Base-by-base conservation (phyloP, 2,113 vertebrate genomes). In the Rhinoderma darwinii region DNA sequence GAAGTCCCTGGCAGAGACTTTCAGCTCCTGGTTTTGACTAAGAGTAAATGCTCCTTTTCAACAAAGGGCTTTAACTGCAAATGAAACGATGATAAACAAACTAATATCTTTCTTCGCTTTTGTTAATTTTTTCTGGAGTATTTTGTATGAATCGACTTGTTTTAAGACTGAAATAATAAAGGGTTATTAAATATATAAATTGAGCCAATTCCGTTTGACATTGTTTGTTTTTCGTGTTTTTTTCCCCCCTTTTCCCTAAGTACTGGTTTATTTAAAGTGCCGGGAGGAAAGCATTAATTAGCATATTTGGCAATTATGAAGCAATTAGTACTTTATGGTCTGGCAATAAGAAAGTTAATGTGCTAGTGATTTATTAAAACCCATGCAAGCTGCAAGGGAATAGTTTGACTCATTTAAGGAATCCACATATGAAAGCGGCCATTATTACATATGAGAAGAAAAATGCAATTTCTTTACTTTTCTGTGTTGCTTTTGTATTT, bases 141-240 rank as follows among this genome's bases (percentile, higher is more conserved):
- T 86, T 86, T 86, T 86, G 43, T 91, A 90, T 91, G 88, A 92
- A 89, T 88, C 66, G 87, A 39, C 77, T 41, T 15, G 0, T 82
- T 86, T 83, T 73, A 89, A 85, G 56, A 82, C 27, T 79, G 90
- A 88, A 90, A 91, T 90, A 91, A 91, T 91, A 90, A 91, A 39
- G 88, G 87, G 75, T 79, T 83, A 66, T 10, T 47, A 56, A 90
- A 84, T 44, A 87, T 25, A 11, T 7, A 74, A 90, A 78, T 68
- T 74, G 89, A 91, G 78, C 1, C 54, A 82, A 35, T 3, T 63
- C 82, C 0, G 8, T 43, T 74, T 76, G 82, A 9, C 44, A 51
- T 70, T 84, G 66, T 84, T 54, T 70, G 81, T 35, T 74, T 74
- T 84, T 54, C 73, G 43, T 83, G 82, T 25, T 82, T 22, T 32